A percentile compares a stretch with the other conserved stretches of the same genome.
Conservation (phyloP, 2,888 invertebrate species). For the Liodrosophila aerea region DNA sequence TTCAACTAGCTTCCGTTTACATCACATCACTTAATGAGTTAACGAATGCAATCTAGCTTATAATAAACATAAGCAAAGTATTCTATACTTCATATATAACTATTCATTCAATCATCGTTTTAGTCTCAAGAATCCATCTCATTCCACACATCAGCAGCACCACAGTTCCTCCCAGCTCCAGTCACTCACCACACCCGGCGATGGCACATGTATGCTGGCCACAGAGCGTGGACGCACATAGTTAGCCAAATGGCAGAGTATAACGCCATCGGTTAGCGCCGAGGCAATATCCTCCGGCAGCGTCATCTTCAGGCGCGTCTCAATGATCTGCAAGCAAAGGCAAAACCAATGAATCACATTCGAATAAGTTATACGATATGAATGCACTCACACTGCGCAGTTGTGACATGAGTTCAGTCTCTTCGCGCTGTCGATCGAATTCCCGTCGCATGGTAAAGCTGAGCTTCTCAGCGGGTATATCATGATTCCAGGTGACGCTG, state of each 20-base stretch:
- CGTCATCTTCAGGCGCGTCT: conserved; percentile 93
- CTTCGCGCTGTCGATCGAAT: conserved; percentile 94
- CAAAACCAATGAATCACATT: no score
- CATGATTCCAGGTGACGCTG: conserved; percentile 88
- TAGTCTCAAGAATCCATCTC: no score
- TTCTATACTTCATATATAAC: no score
- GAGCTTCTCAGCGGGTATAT: conserved; percentile 88
- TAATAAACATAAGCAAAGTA: no score
- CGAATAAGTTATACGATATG: no score
- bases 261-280: conserved; percentile 94
- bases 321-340: conserved; percentile 90
- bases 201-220: conserved; percentile 96
- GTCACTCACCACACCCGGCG: conserved; percentile 93
- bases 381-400: conserved; percentile 88
- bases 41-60: no score
- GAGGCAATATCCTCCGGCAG: conserved; percentile 93
- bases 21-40: no score
- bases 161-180: no score
- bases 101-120: no score
- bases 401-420: conserved; percentile 92
- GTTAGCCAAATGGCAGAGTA: conserved; percentile 96
- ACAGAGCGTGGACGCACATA: conserved; percentile 95
- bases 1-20: no score
- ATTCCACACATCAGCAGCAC: no score
- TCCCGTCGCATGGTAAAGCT: conserved; percentile 96